These are phyloP conservation scores for Sebastes hubbsi DNA, from an alignment of 2,797 vertebrate species.

Conservation along the genomic window DNA sequence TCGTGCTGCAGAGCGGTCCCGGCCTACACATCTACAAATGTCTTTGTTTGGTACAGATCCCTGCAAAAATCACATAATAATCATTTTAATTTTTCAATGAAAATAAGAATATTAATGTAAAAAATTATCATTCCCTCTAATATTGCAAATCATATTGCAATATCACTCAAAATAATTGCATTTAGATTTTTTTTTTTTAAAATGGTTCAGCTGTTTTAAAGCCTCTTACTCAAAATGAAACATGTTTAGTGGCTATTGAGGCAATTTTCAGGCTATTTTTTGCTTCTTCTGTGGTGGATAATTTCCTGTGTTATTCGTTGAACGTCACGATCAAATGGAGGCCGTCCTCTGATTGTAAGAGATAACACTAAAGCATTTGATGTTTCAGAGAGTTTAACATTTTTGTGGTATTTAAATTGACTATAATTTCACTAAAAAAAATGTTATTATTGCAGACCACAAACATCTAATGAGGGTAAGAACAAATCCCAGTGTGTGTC, in stretches of 20 bases:
- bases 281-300: not conserved
- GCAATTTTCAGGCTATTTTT: not conserved
- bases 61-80: too few species aligned
- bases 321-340: not conserved
- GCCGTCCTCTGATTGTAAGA: not conserved
- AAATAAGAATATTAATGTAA: too few species aligned
- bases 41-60: too few species aligned
- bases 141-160: too few species aligned
- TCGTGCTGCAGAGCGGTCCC: too few species aligned
- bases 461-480: not conserved
- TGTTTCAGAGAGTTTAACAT: not conserved
- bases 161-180: too few species aligned
- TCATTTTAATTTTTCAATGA: too few species aligned
- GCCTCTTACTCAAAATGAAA: not conserved
- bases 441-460: not conserved
- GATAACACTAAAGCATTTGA: not conserved
- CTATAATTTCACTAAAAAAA: not conserved
- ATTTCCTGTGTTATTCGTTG: not conserved
- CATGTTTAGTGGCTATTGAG: not conserved
- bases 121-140: too few species aligned
- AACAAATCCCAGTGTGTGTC: not conserved
- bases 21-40: too few species aligned
- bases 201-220: not conserved
- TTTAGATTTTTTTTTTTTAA: too few species aligned
- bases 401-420: not conserved